Base-by-base conservation (phyloP, 2,797 vertebrate genomes). In the Rhynchotus rufescens region DNA sequence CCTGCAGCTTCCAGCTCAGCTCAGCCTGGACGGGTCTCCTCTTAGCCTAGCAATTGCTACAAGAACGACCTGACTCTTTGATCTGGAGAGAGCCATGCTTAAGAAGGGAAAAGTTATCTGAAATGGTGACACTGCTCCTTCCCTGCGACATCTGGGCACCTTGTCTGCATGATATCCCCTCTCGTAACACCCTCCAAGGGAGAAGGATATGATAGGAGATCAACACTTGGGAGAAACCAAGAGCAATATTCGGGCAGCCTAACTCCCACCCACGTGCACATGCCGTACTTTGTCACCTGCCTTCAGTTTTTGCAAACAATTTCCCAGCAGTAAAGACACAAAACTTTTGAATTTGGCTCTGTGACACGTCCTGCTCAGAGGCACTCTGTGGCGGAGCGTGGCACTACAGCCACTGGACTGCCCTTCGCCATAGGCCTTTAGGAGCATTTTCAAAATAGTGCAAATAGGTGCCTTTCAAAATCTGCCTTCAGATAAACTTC, bases 321-420 rank as follows among this genome's bases (percentile, higher is more conserved):
- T 57, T 74, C 6, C 26, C 22, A 16, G 25, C 32, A 76, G 84
- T 57, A 64, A 40, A 62, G 14, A 73, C 47, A 2, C 10, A 40
- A 57, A 9, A 62, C 5, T 56, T 34, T 30, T 7, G 8, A 10
- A 62, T 40, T 40, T 28, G 25, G 34, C 25, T 26, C 40, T 28
- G 16, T 34, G 40, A 23, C 28, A 36, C 8, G 62, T 38, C 61
- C 51, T 62, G 59, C 30, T 20, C 44, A 28, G 44, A 47, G 51
- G 40, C 20, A 51, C 36, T 2, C 44, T 16, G 47, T 59, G 21
- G 11, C 80, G 80, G 66, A 44, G 21, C 64, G 36, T 2, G 4
- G 47, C 61, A 34, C 4, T 0, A 10, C 16, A 45, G 40, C 1
- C 20, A 22, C 44, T 0, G 12, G 12, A 10, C 44, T 16, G 19